Evolutionary conservation across 2,888 invertebrate genomes (phyloP).

Genomic region (Eueremaeus valkanovi): DNA sequence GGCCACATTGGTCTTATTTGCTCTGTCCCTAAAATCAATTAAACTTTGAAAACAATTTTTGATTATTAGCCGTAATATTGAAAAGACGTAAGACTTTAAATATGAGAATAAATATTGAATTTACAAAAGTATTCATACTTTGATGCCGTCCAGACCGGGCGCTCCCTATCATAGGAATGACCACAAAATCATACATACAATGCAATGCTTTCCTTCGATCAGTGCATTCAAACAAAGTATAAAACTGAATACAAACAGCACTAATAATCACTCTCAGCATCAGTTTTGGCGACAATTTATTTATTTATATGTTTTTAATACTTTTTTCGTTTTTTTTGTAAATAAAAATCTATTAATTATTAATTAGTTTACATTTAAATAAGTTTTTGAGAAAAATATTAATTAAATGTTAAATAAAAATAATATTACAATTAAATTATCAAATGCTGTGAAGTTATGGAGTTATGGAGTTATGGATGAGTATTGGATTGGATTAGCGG

Average conservation of each 20-base stretch:
- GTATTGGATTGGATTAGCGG: not conserved
- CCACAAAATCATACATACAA: slow-evolving; percentile 40
- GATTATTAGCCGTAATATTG: no score
- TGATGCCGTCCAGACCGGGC: slow-evolving; percentile 91
- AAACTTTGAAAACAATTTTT: no score
- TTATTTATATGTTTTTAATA: not conserved
- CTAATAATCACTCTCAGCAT: not conserved
- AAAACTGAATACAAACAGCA: not conserved
- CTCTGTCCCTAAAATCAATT: no score
- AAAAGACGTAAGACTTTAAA: not conserved
- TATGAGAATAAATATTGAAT: not conserved
- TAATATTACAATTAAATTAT: not conserved
- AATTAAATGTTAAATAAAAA: not conserved
- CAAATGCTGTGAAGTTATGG: not conserved
- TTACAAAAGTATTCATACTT: slow-evolving; percentile 62
- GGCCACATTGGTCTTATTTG: no score
- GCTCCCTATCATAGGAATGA: slow-evolving; percentile 64
- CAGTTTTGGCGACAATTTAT: not conserved
- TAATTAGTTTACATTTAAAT: not conserved
- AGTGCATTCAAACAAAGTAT: not conserved
- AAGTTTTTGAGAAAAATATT: not conserved
- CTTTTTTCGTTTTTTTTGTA: not conserved
- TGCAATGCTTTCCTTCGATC: not conserved
- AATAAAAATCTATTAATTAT: not conserved
- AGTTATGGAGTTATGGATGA: not conserved